Conservation (phyloP, 1,140 invertebrate genomes). For the Ctenoplectra terminalis region DNA sequence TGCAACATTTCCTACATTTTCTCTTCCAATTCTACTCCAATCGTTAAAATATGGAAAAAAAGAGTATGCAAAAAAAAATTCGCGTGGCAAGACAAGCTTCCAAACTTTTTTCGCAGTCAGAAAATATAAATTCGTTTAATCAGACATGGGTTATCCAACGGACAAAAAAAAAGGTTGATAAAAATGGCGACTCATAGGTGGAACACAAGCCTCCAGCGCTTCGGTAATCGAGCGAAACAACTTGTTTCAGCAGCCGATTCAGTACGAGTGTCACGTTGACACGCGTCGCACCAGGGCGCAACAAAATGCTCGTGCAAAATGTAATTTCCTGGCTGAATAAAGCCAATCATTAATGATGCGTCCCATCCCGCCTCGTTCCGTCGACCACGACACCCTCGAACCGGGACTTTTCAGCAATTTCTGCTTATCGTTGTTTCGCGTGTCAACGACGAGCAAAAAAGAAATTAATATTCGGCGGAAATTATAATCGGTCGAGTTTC, state of each 20-base stretch:
- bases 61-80: too few species aligned
- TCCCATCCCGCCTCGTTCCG: too few species aligned
- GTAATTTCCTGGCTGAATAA: conserved; percentile 40
- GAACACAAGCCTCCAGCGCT: not conserved
- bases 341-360: conserved; percentile 29
- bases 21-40: too few species aligned
- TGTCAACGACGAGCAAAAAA: not conserved
- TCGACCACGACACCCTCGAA: not conserved
- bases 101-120: not conserved
- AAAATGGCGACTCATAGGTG: not conserved
- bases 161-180: too few species aligned
- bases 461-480: not conserved
- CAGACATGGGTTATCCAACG: not conserved
- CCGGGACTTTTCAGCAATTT: not conserved
- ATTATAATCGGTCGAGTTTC: not conserved
- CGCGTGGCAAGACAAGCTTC: not conserved
- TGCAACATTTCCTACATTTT: too few species aligned
- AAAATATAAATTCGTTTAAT: not conserved
- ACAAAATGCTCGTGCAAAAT: conserved; percentile 20
- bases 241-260: too few species aligned
- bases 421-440: not conserved
- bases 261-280: too few species aligned
- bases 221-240: not conserved
- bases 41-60: too few species aligned
- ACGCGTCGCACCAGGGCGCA: not conserved